These are phyloP conservation scores for Rhizomys pruinosus DNA, from an alignment of 2,113 vertebrate genomes.

Conservation along the genomic window DNA sequence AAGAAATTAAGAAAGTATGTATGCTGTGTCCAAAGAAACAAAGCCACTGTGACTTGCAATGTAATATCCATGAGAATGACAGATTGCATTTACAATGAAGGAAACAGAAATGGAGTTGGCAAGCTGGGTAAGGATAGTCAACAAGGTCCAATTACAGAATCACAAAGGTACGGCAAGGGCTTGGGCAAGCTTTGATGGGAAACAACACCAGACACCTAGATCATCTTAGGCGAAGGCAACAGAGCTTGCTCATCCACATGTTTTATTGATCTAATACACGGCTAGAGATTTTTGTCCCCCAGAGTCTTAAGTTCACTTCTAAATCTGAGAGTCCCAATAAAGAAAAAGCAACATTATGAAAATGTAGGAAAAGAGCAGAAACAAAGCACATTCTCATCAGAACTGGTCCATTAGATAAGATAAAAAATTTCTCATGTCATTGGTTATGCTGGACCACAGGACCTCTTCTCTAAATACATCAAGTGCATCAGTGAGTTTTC, in stretches of 20 bases:
- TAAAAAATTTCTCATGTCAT: constrained; percentile 45
- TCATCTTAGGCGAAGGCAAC: not conserved
- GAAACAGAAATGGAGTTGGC: constrained; percentile 32
- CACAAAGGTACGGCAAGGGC: not conserved
- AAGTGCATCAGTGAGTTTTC: constrained; percentile 61
- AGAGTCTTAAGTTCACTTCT: not conserved
- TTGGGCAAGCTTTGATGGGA: not conserved
- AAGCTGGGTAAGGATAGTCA: constrained; percentile 24
- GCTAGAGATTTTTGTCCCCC: not conserved
- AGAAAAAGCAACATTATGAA: constrained; percentile 1
- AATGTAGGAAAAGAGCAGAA: not conserved
- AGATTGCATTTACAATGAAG: constrained; percentile 28
- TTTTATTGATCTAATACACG: not conserved
- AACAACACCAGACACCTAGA: not conserved
- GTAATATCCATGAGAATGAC: constrained; percentile 17
- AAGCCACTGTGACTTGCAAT: not conserved
- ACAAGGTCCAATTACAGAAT: constrained; percentile 13
- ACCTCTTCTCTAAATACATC: constrained; percentile 26
- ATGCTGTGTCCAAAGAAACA: constrained; percentile 4
- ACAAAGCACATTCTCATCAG: constrained; percentile 52
- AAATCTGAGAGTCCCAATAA: constrained; percentile 38
- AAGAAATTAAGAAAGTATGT: not conserved
- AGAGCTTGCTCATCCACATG: not conserved
- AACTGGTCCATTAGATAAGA: constrained; percentile 22
- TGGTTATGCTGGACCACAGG: constrained; percentile 32